Evolutionary conservation across 2,888 invertebrate genomes (phyloP).

Genomic region (Limnephilus rhombicus): DNA sequence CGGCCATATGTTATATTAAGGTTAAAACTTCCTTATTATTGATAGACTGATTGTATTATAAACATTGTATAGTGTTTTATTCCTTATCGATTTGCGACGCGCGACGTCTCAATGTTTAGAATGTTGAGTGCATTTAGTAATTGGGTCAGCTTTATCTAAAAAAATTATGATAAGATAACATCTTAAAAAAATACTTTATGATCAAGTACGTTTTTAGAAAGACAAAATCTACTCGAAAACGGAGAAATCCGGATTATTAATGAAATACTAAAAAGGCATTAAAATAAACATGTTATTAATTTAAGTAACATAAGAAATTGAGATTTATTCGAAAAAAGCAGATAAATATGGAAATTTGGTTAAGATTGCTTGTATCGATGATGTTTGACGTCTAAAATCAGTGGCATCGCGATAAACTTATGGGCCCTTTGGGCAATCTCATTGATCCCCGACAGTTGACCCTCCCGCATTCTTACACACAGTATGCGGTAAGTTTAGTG

Average conservation of each 20-base stretch:
- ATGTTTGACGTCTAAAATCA: not conserved
- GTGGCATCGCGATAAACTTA: not conserved
- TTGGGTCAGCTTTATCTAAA: not conserved
- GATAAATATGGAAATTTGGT: not conserved
- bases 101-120: not conserved
- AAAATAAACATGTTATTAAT: not conserved
- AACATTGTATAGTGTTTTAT: not conserved
- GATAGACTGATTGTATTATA: not conserved
- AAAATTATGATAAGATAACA: not conserved
- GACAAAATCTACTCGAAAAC: not conserved
- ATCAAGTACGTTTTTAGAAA: not conserved
- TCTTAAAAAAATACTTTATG: not conserved
- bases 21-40: not conserved
- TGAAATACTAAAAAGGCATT: not conserved
- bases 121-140: not conserved
- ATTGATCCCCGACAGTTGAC: not conserved
- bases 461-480: no score
- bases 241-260: not conserved
- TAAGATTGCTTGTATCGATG: not conserved
- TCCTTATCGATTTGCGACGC: not conserved
- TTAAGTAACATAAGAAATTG: not conserved
- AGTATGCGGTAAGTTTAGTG: no score
- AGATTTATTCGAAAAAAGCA: not conserved
- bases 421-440: not conserved
- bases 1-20: not conserved